phyloP scores from a whole-genome alignment of 2,113 vertebrate species.

The Vulpes lagopus region DNA sequence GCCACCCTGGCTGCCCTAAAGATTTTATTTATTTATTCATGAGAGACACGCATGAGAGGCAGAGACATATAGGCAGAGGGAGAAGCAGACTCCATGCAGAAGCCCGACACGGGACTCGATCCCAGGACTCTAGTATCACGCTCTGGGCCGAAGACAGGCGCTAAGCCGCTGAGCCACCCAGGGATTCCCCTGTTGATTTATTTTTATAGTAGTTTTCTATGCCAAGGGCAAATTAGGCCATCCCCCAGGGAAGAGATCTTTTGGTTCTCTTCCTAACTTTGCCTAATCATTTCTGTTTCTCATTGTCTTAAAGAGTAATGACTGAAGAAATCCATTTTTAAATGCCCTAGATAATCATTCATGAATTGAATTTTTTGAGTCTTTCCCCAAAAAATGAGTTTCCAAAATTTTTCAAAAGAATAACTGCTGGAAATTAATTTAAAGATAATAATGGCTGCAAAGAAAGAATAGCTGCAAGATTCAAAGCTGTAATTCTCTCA shows the following conservation, averaged over 20 bases:
- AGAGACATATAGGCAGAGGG: too few relatives aligned
- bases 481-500: not conserved
- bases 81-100: too few relatives aligned
- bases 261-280: slow-evolving; percentile 50
- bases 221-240: slow-evolving; percentile 47
- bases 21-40: too few relatives aligned
- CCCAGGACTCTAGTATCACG: too few relatives aligned
- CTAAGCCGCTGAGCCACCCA: too few relatives aligned
- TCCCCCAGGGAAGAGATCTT: slow-evolving; percentile 47
- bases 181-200: not conserved
- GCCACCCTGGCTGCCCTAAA: too few relatives aligned
- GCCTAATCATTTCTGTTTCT: slow-evolving; percentile 41
- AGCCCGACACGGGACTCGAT: too few relatives aligned
- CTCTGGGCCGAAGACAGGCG: too few relatives aligned
- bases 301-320: slow-evolving; percentile 56
- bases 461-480: not conserved
- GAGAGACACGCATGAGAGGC: too few relatives aligned
- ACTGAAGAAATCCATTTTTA: slow-evolving; percentile 51
- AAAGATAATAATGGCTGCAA: slow-evolving; percentile 7
- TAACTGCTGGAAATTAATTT: slow-evolving; percentile 36
- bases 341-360: slow-evolving; percentile 56
- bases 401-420: slow-evolving; percentile 44
- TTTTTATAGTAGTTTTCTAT: slow-evolving; percentile 62
- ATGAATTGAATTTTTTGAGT: slow-evolving; percentile 20
- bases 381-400: not conserved